Percentiles rank a stretch among this genome's conserved stretches.
These are phyloP conservation scores for Megamerina dolium DNA, from an alignment of 2,888 invertebrate species.

Conservation along the genomic window DNA sequence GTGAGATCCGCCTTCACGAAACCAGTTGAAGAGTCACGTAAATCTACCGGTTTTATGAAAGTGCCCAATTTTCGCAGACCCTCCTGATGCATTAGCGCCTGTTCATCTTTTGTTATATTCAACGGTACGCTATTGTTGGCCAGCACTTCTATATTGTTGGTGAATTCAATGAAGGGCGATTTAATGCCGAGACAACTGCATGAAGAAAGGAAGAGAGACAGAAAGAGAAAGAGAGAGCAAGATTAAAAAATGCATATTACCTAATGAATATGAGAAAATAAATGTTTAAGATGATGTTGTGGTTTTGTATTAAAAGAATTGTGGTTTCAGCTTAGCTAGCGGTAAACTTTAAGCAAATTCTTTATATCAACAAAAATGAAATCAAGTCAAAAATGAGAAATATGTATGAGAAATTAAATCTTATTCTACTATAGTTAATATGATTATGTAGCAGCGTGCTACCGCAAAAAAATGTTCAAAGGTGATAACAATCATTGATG, in stretches of 20 bases:
- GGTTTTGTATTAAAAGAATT: too few species aligned
- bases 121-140: constrained; percentile 47
- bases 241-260: not conserved
- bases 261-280: not conserved
- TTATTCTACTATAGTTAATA: too few species aligned
- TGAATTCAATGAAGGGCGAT: constrained; percentile 49
- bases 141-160: constrained; percentile 41
- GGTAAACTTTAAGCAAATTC: too few species aligned
- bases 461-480: too few species aligned
- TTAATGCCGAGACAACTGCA: constrained; percentile 45
- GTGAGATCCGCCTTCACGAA: constrained; percentile 45
- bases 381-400: too few species aligned
- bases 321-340: too few species aligned
- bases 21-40: constrained; percentile 44
- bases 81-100: constrained; percentile 47
- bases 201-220: constrained; percentile 12
- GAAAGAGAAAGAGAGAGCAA: not conserved
- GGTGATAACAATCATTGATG: too few species aligned
- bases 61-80: constrained; percentile 45
- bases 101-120: constrained; percentile 48
- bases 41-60: constrained; percentile 47
- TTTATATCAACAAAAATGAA: too few species aligned
- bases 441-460: too few species aligned
- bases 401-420: too few species aligned
- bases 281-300: too few species aligned